Base-by-base conservation (phyloP, 2,113 vertebrate genomes). In the Hypomesus transpacificus region DNA sequence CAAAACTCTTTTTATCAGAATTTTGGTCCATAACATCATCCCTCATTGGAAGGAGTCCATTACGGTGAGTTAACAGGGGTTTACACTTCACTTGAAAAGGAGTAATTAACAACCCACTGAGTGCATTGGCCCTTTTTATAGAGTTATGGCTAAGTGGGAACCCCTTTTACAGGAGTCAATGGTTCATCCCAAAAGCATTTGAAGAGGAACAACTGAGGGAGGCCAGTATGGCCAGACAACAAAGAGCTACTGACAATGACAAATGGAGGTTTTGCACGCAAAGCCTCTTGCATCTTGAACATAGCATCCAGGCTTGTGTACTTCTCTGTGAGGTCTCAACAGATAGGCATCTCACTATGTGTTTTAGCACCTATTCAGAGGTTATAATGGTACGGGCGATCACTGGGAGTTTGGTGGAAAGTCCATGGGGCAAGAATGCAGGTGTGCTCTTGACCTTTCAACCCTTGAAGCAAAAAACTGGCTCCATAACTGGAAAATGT, bases 211-310 rank as follows among this genome's bases (percentile, higher is more conserved):
- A 34, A 34, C 60, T 21, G 50, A 26, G 31, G 21, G 13, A 59
- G 24, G n/a, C 46, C 31, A 31, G 22, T 31, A 69, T 79, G 62
- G 83, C 82, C 82, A 81, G 81, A 85, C 80, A 83, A 82, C 83
- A 85, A 73, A 82, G 74, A 75, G 52, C 75, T 53, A 59, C 78
- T 83, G 84, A 88, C 82, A 86, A 22, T 86, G 89, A 90, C 79
- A 73, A 76, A 90, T 90, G 75, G 69, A 69, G 8, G 50, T 77
- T 85, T 85, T 81, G 82, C 85, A 87, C 68, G 83, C 83, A 84
- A 8, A 77, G 75, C 64, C 46, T 70, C 76, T 78, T 9, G 11
- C 75, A 75, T 82, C 80, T 60, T 74, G 56, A 71, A 26, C 22
- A 1, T 72, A 68, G 69, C 71, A 76, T 54, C 52, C 46, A 60